Percentiles rank a stretch among this genome's conserved stretches.
phyloP scores from a whole-genome alignment of 2,113 vertebrate species.

The Siniperca chuatsi region DNA sequence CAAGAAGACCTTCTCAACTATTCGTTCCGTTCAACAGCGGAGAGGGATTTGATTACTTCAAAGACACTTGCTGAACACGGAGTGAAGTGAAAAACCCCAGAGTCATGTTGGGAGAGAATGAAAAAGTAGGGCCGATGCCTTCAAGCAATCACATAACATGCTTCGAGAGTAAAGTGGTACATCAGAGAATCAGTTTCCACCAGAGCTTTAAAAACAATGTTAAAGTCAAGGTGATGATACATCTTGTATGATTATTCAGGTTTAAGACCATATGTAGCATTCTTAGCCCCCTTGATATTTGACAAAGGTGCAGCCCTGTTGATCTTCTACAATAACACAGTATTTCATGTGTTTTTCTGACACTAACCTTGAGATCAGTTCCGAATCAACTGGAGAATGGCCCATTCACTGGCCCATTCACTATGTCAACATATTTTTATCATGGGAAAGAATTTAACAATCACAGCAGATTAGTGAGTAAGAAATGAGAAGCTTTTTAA shows the following conservation, averaged over 20 bases:
- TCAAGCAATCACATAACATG: slow-evolving; percentile 56
- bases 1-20: slow-evolving; percentile 56
- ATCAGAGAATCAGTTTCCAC: slow-evolving; percentile 40
- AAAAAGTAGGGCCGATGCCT: slow-evolving; percentile 51
- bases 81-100: slow-evolving; percentile 47
- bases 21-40: slow-evolving; percentile 59
- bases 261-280: not conserved
- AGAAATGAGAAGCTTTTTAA: slow-evolving; percentile 21
- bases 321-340: not conserved
- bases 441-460: slow-evolving; percentile 4
- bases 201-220: slow-evolving; percentile 35
- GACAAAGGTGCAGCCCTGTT: not conserved
- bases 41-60: slow-evolving; percentile 67
- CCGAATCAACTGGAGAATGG: slow-evolving; percentile 10
- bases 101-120: slow-evolving; percentile 53
- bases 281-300: slow-evolving; percentile 4
- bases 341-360: not conserved
- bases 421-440: slow-evolving; percentile 9
- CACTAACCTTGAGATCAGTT: slow-evolving; percentile 21
- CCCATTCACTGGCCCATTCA: not conserved
- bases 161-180: slow-evolving; percentile 33
- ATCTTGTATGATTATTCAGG: slow-evolving; percentile 18
- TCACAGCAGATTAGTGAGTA: slow-evolving; percentile 8
- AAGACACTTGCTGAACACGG: slow-evolving; percentile 54
- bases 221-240: slow-evolving; percentile 54